Percentiles rank a stretch among this genome's conserved stretches.
phyloP scores from a whole-genome alignment of 2,888 invertebrate genomes.

The Podabrus alpinus region DNA sequence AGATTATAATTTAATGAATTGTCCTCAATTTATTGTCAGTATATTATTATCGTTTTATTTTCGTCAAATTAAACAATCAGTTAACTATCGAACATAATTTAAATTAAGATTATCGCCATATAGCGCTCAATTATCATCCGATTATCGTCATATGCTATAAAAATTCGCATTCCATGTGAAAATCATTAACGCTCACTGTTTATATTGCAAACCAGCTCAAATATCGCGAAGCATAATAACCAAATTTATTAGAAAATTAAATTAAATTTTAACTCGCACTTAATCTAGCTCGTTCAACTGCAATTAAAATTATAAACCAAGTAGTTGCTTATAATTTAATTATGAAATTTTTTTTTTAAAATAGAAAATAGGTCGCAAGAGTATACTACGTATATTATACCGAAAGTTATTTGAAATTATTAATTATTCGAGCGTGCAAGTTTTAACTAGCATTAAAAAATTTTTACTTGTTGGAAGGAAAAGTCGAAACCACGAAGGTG shows the following conservation, averaged over 20 bases:
- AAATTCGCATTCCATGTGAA: not conserved
- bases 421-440: not conserved
- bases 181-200: not conserved
- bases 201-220: not conserved
- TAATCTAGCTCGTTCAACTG: not conserved
- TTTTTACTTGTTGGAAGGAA: not conserved
- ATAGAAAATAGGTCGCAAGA: not conserved
- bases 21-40: not conserved
- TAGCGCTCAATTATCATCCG: not conserved
- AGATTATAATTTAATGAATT: not conserved
- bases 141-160: not conserved
- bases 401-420: not conserved
- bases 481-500: conserved; percentile 34
- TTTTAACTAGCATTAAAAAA: not conserved
- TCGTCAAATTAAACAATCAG: not conserved
- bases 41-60: not conserved
- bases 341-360: not conserved
- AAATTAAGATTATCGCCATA: not conserved
- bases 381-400: too few species aligned
- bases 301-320: not conserved
- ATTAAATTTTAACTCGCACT: not conserved
- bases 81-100: not conserved
- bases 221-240: not conserved
- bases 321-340: not conserved
- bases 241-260: not conserved